A percentile compares a stretch with the other conserved stretches of the same genome.
These are phyloP conservation scores for Tethya wilhelma DNA, from an alignment of 37 sponge, comb jelly and placozoan genomes.

Conservation along the genomic window DNA sequence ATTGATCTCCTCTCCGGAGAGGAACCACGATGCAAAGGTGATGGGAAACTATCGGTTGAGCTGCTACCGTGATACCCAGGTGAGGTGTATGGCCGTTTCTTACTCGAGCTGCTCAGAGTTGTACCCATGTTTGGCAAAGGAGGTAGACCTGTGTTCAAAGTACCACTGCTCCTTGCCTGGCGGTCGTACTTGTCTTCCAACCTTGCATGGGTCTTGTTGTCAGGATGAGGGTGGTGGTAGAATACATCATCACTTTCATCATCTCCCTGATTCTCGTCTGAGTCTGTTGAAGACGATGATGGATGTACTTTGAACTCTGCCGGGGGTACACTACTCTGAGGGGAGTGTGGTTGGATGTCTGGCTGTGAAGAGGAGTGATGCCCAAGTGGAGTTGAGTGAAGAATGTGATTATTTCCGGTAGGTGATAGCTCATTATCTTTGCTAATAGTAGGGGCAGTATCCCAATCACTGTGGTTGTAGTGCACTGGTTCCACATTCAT, in stretches of 20 bases:
- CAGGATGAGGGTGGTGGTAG: too few species aligned
- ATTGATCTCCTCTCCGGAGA: background rate
- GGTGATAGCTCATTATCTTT: too few species aligned
- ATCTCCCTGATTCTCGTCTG: too few species aligned
- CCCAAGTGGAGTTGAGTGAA: background rate
- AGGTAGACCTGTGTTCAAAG: too few species aligned
- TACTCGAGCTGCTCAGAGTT: too few species aligned
- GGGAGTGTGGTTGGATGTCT: background rate
- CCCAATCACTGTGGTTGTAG: background rate
- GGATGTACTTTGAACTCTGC: background rate
- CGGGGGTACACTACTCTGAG: slow-evolving; percentile 2
- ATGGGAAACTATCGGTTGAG: background rate
- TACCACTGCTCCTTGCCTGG: too few species aligned
- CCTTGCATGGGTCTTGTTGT: too few species aligned
- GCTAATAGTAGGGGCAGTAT: background rate
- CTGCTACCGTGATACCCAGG: background rate
- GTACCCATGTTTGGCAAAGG: too few species aligned
- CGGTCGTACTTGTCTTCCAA: too few species aligned
- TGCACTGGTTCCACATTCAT: background rate
- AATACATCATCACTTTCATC: too few species aligned
- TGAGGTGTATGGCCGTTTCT: background rate
- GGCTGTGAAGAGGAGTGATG: background rate
- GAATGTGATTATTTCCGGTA: background rate
- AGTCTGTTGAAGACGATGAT: too few species aligned
- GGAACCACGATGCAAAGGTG: background rate